A percentile compares a stretch with the other conserved stretches of the same genome.
Evolutionary conservation across 2,888 invertebrate species (phyloP).

Genomic region (Lycophotia porphyrea): DNA sequence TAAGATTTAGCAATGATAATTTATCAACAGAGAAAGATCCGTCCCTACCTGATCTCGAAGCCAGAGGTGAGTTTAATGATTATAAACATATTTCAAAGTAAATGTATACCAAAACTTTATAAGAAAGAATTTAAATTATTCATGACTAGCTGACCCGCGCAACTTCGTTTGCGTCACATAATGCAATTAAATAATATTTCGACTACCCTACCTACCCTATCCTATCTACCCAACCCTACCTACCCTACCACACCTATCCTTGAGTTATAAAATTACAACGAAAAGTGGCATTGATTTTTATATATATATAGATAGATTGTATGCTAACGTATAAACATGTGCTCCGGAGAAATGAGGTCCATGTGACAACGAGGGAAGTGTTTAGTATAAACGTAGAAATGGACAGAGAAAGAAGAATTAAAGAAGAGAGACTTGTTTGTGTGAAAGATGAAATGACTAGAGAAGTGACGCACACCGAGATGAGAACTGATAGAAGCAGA

Average conservation of each 20-base stretch:
- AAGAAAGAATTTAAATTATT: neutral
- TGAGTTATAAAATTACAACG: too few species aligned
- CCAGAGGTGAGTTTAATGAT: slow-evolving; percentile 33
- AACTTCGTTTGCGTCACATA: too few species aligned
- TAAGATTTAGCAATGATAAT: slow-evolving; percentile 7
- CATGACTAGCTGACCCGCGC: too few species aligned
- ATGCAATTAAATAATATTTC: too few species aligned
- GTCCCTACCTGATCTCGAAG: neutral
- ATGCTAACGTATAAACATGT: neutral
- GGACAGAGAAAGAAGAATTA: neutral
- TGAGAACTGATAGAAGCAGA: neutral
- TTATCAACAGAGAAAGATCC: slow-evolving; percentile 14
- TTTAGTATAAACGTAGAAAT: neutral
- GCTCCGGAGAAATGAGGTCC: neutral
- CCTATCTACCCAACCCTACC: too few species aligned
- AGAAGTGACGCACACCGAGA: neutral
- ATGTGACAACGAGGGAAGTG: neutral
- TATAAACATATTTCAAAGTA: neutral
- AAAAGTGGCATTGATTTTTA: too few species aligned
- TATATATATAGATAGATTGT: too few species aligned
- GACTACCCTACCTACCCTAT: too few species aligned
- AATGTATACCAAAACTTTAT: neutral
- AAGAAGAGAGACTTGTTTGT: neutral
- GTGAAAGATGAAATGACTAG: neutral
- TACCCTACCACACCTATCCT: too few species aligned